Conservation (phyloP, 2,888 invertebrate species). For the Eupithecia vulgata region DNA sequence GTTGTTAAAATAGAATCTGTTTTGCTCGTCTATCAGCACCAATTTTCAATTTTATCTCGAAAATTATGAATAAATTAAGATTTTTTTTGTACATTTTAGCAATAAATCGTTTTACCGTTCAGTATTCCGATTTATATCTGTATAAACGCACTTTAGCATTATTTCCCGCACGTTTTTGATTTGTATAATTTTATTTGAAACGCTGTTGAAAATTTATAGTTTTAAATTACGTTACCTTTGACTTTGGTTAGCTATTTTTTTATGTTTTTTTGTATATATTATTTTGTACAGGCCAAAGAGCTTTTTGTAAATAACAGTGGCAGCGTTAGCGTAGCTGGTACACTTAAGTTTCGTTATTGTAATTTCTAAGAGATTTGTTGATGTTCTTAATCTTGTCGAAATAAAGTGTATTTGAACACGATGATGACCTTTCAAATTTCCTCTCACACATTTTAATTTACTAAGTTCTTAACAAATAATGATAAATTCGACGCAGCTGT, state of each 20-base stretch:
- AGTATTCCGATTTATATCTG: constrained; percentile 60
- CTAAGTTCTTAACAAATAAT: not conserved
- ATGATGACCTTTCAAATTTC: constrained; percentile 18
- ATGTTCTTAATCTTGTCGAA: constrained; percentile 83
- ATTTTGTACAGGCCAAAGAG: constrained; percentile 82
- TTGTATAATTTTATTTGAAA: constrained; percentile 58
- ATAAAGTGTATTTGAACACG: constrained; percentile 74
- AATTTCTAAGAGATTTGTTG: constrained; percentile 83
- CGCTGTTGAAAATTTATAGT: constrained; percentile 76
- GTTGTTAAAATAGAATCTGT: not conserved
- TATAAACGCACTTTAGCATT: constrained; percentile 41
- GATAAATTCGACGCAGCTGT: not conserved
- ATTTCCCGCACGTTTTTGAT: constrained; percentile 45
- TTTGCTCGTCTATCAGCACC: not conserved
- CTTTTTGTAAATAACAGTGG: constrained; percentile 77
- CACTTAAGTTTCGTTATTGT: constrained; percentile 78
- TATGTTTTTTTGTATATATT: constrained; percentile 64
- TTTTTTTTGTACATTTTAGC: constrained; percentile 41
- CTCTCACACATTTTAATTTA: not conserved
- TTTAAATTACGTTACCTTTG: constrained; percentile 78
- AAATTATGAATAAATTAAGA: constrained; percentile 25
- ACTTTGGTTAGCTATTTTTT: constrained; percentile 71
- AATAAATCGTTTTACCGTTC: constrained; percentile 58
- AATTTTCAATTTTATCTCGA: constrained; percentile 9
- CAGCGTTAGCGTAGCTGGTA: constrained; percentile 69